Base-by-base conservation (phyloP, 2,113 vertebrate species). In the Chrysochloris asiatica region DNA sequence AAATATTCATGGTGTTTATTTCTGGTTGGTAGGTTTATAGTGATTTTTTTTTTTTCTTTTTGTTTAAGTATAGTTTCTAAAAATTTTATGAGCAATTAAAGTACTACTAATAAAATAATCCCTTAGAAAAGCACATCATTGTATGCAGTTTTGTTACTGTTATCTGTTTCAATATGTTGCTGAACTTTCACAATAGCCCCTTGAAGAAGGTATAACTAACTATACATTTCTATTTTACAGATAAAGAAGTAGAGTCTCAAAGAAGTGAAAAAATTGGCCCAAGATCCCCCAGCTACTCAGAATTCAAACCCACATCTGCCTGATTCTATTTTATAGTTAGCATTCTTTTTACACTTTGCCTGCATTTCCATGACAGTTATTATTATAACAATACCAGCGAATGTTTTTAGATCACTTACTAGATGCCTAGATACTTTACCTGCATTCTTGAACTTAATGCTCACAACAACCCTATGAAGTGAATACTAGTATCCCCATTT, bases 81-180 rank as follows among this genome's bases (percentile, higher is more conserved):
- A 72, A 78, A 89, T 92, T 86, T 82, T 89, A 69, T 73, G 59
- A 94, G 41, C 41, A 95, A 48, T 86, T 93, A 47, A 88, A 76
- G 8, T 78, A 90, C 50, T 79, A 33, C 30, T 90, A 67, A 41
- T 92, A 95, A 94, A 93, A 75, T 65, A 92, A 83, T 92, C 26
- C 43, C 86, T 33, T 80, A 65, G 69, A 63, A 92, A 73, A 48
- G 13, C 73, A 92, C 73, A 41, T 9, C 17, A 50, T 12, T 75
- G 43, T 88, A 67, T 80, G 89, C 77, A 63, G 63, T 95, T 89
- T 86, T 92, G n/a, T n/a, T n/a, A n/a, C n/a, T n/a, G n/a, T n/a
- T n/a, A n/a, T n/a, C n/a, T n/a, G n/a, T n/a, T n/a, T n/a, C n/a
- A 71, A 8, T 43, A 19, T 1, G 36, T 93, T 88, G 80, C 59